Evolutionary conservation across 2,797 vertebrate genomes (phyloP), one percentile per base, ranked within the genome.

Genomic region (Platalea minor): DNA sequence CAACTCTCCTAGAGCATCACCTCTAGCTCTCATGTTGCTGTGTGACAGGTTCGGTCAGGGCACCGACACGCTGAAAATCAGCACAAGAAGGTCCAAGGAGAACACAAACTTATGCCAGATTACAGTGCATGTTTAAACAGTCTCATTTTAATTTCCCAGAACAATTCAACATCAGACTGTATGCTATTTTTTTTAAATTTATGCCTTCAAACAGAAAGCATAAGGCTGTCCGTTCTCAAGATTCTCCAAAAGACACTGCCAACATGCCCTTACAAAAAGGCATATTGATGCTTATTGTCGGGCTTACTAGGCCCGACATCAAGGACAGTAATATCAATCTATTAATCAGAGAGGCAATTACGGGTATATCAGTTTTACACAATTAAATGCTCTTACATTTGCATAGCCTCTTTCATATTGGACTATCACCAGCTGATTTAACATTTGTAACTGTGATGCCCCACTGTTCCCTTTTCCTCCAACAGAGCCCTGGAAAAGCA

Each of bases 311-410:
- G 21, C 14, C 12, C 15, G 67, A 53, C 15, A 89, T 23, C 29
- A 80, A 73, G 61, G 48, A 65, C 72, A 82, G 21, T 20, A 74
- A 17, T 39, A 54, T 12, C 10, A 15, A n/a, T 11, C 50, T 43
- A 51, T 51, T 91, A 70, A 79, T 59, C 57, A 83, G 23, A 91
- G 51, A 76, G 21, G 23, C n/a, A 88, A 75, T 69, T 93, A 69
- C 69, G 95, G 65, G 65, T 79, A 56, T 54, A 67, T 43, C 17
- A 78, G 25, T 75, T 92, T 73, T 53, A 75, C 51, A 85, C 57
- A 92, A 65, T n/a, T 28, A 92, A 91, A 82, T 53, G n/a, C 24
- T 72, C 41, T 86, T 54, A 53, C 3, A 77, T 92, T 93, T 94
- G 63, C 89, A 86, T 48, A 85, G 39, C 13, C 41, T 84, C 50